Percentiles rank a stretch among this genome's conserved stretches.
These are phyloP conservation scores for Cepaea hortensis DNA, from an alignment of 2,888 invertebrate species.

Conservation along the genomic window DNA sequence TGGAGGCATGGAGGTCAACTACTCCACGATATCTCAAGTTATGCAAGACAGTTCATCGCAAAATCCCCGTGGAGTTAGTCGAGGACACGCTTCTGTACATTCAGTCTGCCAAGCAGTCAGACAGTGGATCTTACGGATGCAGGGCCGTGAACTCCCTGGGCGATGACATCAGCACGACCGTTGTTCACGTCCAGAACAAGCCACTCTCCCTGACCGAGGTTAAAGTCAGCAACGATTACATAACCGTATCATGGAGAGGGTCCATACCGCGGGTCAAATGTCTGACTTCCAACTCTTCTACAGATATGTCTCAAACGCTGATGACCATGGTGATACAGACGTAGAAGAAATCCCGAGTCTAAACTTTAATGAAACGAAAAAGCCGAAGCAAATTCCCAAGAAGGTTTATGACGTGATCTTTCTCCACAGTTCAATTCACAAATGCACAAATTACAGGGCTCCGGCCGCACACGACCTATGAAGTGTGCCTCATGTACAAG, in stretches of 20 bases:
- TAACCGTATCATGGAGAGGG: conserved; percentile 76
- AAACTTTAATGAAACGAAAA: background rate
- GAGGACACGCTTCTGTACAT: conserved; percentile 59
- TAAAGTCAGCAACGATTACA: conserved; percentile 72
- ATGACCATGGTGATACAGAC: no score
- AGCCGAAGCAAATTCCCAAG: background rate
- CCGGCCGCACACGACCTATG: conserved; percentile 75
- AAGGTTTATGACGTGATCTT: conserved; percentile 47
- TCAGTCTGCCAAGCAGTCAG: conserved; percentile 57
- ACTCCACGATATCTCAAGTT: background rate
- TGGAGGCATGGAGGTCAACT: conserved; percentile 64
- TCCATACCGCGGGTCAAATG: conserved; percentile 64
- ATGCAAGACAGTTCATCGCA: background rate
- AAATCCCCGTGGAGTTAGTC: conserved; percentile 57
- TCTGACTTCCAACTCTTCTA: conserved; percentile 66
- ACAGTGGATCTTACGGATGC: conserved; percentile 77
- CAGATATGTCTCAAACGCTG: background rate
- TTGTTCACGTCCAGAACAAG: conserved; percentile 74
- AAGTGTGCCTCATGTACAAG: conserved; percentile 76
- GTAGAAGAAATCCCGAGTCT: background rate
- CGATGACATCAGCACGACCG: conserved; percentile 65
- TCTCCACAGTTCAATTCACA: conserved; percentile 67
- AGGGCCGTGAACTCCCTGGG: conserved; percentile 74
- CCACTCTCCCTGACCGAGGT: conserved; percentile 74
- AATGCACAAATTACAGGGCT: conserved; percentile 76